Base-by-base conservation (phyloP, 2,888 invertebrate species). In the Parthenolecanium corni region DNA sequence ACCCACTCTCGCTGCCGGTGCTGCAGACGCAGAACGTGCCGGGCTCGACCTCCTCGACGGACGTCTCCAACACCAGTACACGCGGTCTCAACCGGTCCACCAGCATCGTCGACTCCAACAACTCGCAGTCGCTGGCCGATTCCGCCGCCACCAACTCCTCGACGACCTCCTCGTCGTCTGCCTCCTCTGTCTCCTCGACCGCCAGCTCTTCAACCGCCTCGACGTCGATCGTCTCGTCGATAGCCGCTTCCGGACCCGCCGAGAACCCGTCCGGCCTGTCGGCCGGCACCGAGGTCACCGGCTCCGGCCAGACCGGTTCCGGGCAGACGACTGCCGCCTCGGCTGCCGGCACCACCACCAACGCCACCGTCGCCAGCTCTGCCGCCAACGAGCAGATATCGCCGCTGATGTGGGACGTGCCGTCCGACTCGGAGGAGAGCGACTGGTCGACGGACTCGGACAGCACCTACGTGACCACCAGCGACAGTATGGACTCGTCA, bases 401-500 rank as follows among this genome's bases (percentile, higher is more conserved):
- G 53, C 38, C 38, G 38, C 53, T 53, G 36, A 9, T 53, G 53
- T 53, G 53, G 53, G 53, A 53, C 40, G 40, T 40, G 53, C 53
- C 23, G 23, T 53, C 53, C 53, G 53, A 40, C 11, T 40, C 53
- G 20, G 53, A 53, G 40, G 40, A 53, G 40, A 53, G 53, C n/a
- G 53, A 53, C 40, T 31, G 40, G 52, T 36, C 52, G 40, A 40
- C 38, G 23, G 53, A 40, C 40, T 40, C 53, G 53, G 53, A 38
- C 40, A 40, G 53, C 40, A 40, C 40, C 40, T 20, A 18, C 14
- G 44, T 21, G 20, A 53, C 23, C 40, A 40, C 21, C 21, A 53
- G 23, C 53, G 53, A 53, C 11, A 40, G 40, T 9, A 53, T 53
- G 42, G 23, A 53, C 23, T 31, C 9, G 20, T 52, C 52, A 18